A percentile compares a stretch with the other conserved stretches of the same genome.
Evolutionary conservation across 2,797 vertebrate genomes (phyloP).

Genomic region (Acrossocheilus fasciatus): DNA sequence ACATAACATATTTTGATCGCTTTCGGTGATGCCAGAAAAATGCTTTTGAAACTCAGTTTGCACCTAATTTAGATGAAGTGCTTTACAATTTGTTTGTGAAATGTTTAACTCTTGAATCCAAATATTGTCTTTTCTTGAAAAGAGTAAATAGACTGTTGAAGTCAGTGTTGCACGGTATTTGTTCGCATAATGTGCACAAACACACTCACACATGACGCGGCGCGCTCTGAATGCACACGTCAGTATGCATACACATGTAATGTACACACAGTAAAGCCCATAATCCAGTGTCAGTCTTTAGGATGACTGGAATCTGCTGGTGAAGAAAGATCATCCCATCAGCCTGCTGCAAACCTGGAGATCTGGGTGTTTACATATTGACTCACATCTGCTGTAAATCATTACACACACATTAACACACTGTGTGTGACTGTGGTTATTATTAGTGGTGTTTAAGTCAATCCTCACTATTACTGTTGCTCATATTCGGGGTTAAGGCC

Average conservation of each 20-base stretch:
- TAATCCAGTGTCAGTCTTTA: neutral
- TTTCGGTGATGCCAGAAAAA: neutral
- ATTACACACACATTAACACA: neutral
- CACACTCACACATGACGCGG: neutral
- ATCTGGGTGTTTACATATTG: slow-evolving; percentile 15
- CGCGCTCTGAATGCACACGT: neutral
- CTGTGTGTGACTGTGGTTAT: neutral
- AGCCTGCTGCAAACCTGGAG: slow-evolving; percentile 14
- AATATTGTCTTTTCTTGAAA: neutral
- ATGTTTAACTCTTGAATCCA: neutral
- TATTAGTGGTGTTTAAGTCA: neutral
- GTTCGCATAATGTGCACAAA: neutral
- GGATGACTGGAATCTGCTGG: slow-evolving; percentile 15
- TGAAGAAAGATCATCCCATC: slow-evolving; percentile 30
- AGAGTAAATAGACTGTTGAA: neutral
- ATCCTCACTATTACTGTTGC: neutral
- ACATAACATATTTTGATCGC: neutral
- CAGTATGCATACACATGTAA: slow-evolving; percentile 22
- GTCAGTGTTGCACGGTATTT: neutral
- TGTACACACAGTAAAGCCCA: slow-evolving; percentile 29
- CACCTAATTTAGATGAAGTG: neutral
- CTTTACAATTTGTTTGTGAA: neutral
- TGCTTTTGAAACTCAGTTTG: neutral
- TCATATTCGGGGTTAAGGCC: neutral
- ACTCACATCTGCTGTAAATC: slow-evolving; percentile 13